Evolutionary conservation across 2,888 invertebrate species (phyloP).

Genomic region (Andrena hattorfiana): DNA sequence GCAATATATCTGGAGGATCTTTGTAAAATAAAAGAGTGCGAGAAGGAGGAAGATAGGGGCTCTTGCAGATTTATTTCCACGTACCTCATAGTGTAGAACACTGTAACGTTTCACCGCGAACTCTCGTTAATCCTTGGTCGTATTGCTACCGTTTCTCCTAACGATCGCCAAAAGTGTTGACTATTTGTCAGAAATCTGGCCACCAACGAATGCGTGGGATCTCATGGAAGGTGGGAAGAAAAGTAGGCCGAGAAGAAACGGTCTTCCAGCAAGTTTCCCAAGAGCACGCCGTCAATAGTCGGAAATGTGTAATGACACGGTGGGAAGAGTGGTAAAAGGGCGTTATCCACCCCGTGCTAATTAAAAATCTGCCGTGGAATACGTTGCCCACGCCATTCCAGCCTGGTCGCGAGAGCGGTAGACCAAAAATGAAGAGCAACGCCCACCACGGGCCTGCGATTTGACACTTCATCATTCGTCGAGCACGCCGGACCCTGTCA

Average conservation of each 20-base stretch:
- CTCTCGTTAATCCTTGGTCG: neutral
- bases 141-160: neutral
- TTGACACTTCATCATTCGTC: constrained; percentile 85
- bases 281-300: constrained; percentile 16
- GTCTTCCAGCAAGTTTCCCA: constrained; percentile 53
- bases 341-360: constrained; percentile 79
- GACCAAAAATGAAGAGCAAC: constrained; percentile 71
- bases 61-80: neutral
- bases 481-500: constrained; percentile 82
- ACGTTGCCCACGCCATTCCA: constrained; percentile 64
- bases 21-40: constrained; percentile 2
- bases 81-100: neutral
- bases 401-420: constrained; percentile 20
- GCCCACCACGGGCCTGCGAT: constrained; percentile 80
- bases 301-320: constrained; percentile 74
- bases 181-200: neutral
- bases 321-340: constrained; percentile 73
- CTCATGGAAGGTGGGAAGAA: neutral
- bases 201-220: neutral
- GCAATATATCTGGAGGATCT: constrained; percentile 15
- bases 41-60: neutral
- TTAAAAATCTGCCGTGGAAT: constrained; percentile 82
- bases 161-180: neutral
- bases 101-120: too few species aligned
- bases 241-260: constrained; percentile 25